A percentile compares a stretch with the other conserved stretches of the same genome.
Conservation (phyloP, 1,140 invertebrate species). For the Euborellia annulipes region DNA sequence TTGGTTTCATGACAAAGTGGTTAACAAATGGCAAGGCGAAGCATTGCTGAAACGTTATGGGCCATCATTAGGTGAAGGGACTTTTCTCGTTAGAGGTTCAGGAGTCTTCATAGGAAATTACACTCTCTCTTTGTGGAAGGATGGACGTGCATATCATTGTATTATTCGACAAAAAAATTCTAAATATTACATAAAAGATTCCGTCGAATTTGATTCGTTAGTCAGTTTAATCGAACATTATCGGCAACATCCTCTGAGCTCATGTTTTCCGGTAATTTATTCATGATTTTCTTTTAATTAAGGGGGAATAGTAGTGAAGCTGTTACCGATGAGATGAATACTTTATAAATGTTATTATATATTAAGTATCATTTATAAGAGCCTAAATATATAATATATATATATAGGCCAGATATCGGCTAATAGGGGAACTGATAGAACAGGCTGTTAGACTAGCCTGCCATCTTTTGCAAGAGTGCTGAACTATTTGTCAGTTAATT, state of each 20-base stretch:
- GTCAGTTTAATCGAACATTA: constrained; percentile 89
- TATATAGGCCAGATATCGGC: too few relatives aligned
- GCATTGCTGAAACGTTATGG: constrained; percentile 60
- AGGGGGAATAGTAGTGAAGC: too few relatives aligned
- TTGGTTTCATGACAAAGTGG: constrained; percentile 87
- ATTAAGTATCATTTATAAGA: too few relatives aligned
- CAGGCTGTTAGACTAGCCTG: too few relatives aligned
- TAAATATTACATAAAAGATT: constrained; percentile 84
- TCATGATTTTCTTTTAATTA: constrained; percentile 6
- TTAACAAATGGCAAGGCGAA: constrained; percentile 61
- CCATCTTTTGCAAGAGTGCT: too few relatives aligned
- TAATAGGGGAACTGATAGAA: too few relatives aligned
- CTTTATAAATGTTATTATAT: too few relatives aligned
- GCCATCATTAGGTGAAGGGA: constrained; percentile 82
- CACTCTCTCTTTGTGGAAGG: constrained; percentile 82
- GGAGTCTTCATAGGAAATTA: constrained; percentile 95
- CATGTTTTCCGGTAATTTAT: constrained; percentile 32
- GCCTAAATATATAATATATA: too few relatives aligned
- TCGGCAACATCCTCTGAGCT: constrained; percentile 65
- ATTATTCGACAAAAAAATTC: constrained; percentile 78
- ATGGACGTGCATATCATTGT: constrained; percentile 82
- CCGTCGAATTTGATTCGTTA: constrained; percentile 78
- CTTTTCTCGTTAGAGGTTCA: constrained; percentile 86
- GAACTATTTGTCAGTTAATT: too few relatives aligned
- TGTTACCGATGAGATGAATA: too few relatives aligned